These are phyloP conservation scores for Dinoponera quadriceps DNA, from an alignment of 1,140 invertebrate genomes.

Conservation along the genomic window DNA sequence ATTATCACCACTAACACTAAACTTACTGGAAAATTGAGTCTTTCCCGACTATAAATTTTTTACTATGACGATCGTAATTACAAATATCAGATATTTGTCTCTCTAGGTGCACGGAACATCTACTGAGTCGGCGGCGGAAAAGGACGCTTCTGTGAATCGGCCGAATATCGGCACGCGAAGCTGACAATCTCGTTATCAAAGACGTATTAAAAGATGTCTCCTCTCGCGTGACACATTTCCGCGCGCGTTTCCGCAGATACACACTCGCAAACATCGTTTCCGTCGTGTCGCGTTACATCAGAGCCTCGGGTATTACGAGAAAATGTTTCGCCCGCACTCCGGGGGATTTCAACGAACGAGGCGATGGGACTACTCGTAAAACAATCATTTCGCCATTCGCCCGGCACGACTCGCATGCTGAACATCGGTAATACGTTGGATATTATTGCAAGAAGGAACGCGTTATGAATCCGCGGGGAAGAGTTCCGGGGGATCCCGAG, in stretches of 20 bases:
- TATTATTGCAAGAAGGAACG: conserved; percentile 59
- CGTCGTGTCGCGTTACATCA: conserved; percentile 41
- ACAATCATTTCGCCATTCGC: conserved; percentile 69
- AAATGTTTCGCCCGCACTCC: conserved; percentile 66
- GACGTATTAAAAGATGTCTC: neutral
- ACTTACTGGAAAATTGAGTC: too few relatives aligned
- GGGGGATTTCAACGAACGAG: conserved; percentile 52
- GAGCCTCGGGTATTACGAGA: conserved; percentile 18
- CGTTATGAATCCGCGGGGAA: conserved; percentile 60
- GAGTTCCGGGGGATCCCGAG: conserved; percentile 10
- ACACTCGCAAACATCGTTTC: neutral
- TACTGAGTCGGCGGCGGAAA: too few relatives aligned
- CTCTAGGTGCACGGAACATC: too few relatives aligned
- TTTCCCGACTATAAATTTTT: too few relatives aligned
- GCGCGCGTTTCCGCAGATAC: conserved; percentile 17
- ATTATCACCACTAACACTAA: too few relatives aligned
- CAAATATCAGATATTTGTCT: too few relatives aligned
- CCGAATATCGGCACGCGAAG: neutral
- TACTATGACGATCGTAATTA: too few relatives aligned
- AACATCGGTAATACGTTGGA: conserved; percentile 55
- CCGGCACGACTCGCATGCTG: conserved; percentile 33
- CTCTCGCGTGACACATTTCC: neutral
- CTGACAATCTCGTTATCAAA: conserved; percentile 53
- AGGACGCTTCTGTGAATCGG: neutral
- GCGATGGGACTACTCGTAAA: conserved; percentile 59